Evolutionary conservation across 2,113 vertebrate genomes (phyloP).

Genomic region (Eurypyga helias): DNA sequence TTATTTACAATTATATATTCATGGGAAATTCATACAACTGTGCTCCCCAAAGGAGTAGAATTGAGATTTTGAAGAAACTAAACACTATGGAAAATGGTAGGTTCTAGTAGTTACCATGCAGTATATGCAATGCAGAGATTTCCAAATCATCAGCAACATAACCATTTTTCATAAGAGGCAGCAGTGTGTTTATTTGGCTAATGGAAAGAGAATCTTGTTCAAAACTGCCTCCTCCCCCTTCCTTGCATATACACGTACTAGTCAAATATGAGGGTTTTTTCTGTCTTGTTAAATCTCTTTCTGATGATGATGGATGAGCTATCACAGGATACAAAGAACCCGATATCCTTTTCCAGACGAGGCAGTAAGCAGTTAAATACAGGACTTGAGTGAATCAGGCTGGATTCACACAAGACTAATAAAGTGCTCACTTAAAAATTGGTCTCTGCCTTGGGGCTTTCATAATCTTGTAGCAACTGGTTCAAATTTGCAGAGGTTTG

Average conservation of each 20-base stretch:
- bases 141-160: neutral
- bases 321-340: neutral
- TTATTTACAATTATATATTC: neutral
- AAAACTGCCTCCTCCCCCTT: neutral
- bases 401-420: neutral
- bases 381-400: neutral
- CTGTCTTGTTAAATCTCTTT: neutral
- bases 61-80: neutral
- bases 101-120: neutral
- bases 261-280: neutral
- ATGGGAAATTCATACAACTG: neutral
- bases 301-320: neutral
- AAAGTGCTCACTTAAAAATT: neutral
- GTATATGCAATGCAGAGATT: neutral
- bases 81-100: neutral
- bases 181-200: neutral
- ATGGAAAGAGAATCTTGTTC: neutral
- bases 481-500: neutral
- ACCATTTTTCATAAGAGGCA: neutral
- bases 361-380: slow-evolving; percentile 2
- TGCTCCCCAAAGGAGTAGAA: neutral
- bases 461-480: neutral
- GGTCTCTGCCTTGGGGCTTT: neutral
- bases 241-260: neutral
- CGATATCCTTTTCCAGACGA: neutral